These are phyloP conservation scores for Falco cherrug DNA, from an alignment of 2,797 vertebrate genomes.

Conservation along the genomic window DNA sequence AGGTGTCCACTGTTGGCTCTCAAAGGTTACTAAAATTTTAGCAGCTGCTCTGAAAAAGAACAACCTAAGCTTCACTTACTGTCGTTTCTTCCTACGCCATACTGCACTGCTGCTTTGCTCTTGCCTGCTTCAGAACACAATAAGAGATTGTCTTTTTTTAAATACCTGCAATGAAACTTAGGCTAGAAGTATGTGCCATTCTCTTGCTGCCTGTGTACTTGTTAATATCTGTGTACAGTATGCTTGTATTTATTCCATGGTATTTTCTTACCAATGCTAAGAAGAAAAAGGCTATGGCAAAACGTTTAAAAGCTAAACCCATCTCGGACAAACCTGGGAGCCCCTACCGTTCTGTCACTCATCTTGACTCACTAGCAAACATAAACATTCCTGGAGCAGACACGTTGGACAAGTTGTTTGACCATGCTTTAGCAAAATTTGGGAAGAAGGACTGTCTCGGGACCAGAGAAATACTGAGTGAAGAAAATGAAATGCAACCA, in stretches of 20 bases:
- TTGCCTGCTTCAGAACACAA: conserved; percentile 71
- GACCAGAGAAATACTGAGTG: conserved; percentile 88
- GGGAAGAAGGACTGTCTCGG: conserved; percentile 86
- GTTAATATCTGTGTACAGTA: conserved; percentile 92
- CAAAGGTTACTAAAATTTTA: conserved; percentile 79
- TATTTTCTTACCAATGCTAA: conserved; percentile 92
- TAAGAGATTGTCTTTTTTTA: conserved; percentile 25
- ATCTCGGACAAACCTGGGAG: conserved; percentile 83
- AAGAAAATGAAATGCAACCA: conserved; percentile 95
- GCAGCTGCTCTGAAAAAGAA: conserved; percentile 68
- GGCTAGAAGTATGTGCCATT: conserved; percentile 81
- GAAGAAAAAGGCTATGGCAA: conserved; percentile 85
- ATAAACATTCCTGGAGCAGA: conserved; percentile 91
- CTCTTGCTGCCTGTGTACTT: conserved; percentile 91
- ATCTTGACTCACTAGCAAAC: conserved; percentile 85
- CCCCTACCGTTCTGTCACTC: conserved; percentile 90
- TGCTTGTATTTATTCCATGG: conserved; percentile 95
- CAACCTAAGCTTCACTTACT: conserved; percentile 45
- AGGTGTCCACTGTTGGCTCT: conserved; percentile 74
- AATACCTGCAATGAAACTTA: conserved; percentile 82
- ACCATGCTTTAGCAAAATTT: conserved; percentile 86
- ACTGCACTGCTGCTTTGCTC: conserved; percentile 70
- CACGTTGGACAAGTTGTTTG: conserved; percentile 94
- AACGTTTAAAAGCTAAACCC: conserved; percentile 89
- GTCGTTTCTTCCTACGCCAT: conserved; percentile 52